Evolutionary conservation across 2,797 vertebrate genomes (phyloP), one percentile per base, ranked within the genome.

Genomic region (Tragopan temminckii): DNA sequence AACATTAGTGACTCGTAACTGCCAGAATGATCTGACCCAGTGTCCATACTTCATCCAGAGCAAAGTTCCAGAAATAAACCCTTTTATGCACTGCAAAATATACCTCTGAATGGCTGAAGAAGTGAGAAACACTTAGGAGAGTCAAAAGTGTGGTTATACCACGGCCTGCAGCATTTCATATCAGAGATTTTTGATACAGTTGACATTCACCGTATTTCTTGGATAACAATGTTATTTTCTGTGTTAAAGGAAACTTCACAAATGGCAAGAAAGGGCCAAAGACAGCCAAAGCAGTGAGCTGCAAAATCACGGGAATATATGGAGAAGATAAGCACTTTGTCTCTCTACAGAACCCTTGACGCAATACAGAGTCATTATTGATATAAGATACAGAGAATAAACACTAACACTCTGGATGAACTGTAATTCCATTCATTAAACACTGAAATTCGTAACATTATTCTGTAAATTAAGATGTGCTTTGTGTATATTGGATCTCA

Each of bases 401-500:
- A 94, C 76, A 80, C 58, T 67, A 87, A 63, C 23, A 36, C 43
- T 79, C 6, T 36, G 43, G 68, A 89, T 35, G 40, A 91, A 77
- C n/a, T 15, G 10, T 38, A 85, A 85, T 57, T 79, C 46, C 10
- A 82, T 84, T 55, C 62, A 43, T 55, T 79, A 77, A 72, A 58
- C 64, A 33, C 36, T 43, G 33, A 58, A 66, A 77, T 53, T 71
- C 63, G 74, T 24, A 89, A 67, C 15, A 58, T 46, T 75, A 62
- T 69, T 68, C 55, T 61, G 11, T 52, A 82, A 81, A n/a, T 53
- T 29, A 63, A 66, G 78, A 35, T 48, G 43, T 71, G 72, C 40
- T 83, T 66, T 88, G 38, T 87, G 3, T 71, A 50, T 59, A 53
- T 85, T 71, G 53, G 31, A 82, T 66, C 43, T 76, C 29, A 55